phyloP scores from a whole-genome alignment of 1,140 invertebrate species.

The Riptortus pedestris region DNA sequence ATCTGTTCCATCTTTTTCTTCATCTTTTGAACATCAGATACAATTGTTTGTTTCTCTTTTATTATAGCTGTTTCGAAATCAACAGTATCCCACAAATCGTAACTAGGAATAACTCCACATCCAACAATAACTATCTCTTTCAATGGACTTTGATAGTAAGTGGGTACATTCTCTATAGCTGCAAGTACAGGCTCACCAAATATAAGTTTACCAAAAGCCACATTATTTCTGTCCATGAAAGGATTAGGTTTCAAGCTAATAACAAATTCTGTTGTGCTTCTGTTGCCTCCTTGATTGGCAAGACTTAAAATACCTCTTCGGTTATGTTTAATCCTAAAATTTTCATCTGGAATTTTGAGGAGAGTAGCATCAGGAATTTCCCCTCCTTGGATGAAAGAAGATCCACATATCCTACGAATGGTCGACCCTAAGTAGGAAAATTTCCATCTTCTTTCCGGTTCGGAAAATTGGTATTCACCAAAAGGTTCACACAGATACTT shows the following conservation, averaged over 20 bases:
- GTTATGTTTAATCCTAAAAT: neutral
- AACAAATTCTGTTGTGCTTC: neutral
- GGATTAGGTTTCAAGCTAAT: neutral
- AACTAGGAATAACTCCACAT: neutral
- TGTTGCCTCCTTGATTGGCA: neutral
- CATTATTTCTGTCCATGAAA: neutral
- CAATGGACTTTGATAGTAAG: neutral
- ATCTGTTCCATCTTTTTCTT: neutral
- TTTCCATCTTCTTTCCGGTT: neutral
- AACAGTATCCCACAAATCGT: neutral
- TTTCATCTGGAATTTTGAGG: neutral
- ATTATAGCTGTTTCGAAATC: neutral
- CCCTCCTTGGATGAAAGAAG: neutral
- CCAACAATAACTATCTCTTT: neutral
- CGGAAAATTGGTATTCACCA: neutral
- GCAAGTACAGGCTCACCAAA: neutral
- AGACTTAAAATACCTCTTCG: neutral
- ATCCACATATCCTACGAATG: neutral
- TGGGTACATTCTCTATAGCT: neutral
- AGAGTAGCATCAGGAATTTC: neutral
- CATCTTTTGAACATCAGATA: neutral
- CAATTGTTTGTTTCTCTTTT: neutral
- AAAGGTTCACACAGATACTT: neutral
- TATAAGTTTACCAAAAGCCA: neutral
- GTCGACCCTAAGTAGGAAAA: neutral